Conservation (phyloP, 64 coral and sea anemone species). For the Platygyra sinensis region DNA sequence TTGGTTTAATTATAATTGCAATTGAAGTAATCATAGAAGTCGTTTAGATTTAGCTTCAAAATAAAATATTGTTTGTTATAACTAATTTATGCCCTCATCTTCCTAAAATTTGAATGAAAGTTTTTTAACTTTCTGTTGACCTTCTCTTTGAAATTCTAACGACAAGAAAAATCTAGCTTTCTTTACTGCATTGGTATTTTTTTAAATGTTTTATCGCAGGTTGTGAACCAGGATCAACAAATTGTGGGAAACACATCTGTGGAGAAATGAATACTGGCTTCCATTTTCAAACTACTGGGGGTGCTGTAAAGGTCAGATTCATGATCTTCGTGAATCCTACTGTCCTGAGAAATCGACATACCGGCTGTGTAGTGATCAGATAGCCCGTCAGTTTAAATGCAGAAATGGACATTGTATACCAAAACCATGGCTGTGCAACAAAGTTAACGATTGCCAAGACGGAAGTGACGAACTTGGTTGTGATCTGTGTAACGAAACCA, state of each 20-base stretch:
- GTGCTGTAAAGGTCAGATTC: constrained; percentile 46
- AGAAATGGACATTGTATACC: constrained; percentile 55
- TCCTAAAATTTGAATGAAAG: too few relatives aligned
- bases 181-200: too few relatives aligned
- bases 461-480: constrained; percentile 60
- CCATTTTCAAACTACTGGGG: constrained; percentile 45
- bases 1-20: too few relatives aligned
- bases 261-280: background rate
- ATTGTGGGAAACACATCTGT: constrained; percentile 28
- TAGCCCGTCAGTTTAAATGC: constrained; percentile 14
- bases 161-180: too few relatives aligned
- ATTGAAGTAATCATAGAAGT: too few relatives aligned
- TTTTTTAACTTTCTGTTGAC: too few relatives aligned
- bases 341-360: background rate
- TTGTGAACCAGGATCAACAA: background rate
- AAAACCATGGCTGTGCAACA: constrained; percentile 37
- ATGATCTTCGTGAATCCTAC: constrained; percentile 35
- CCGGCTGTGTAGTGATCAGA: background rate
- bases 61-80: too few relatives aligned
- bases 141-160: background rate
- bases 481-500: constrained; percentile 7
- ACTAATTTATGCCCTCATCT: too few relatives aligned
- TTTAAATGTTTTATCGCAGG: background rate
- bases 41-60: too few relatives aligned
- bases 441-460: constrained; percentile 65